phyloP scores from a whole-genome alignment of 2,888 invertebrate species.

The Drosophila dives region DNA sequence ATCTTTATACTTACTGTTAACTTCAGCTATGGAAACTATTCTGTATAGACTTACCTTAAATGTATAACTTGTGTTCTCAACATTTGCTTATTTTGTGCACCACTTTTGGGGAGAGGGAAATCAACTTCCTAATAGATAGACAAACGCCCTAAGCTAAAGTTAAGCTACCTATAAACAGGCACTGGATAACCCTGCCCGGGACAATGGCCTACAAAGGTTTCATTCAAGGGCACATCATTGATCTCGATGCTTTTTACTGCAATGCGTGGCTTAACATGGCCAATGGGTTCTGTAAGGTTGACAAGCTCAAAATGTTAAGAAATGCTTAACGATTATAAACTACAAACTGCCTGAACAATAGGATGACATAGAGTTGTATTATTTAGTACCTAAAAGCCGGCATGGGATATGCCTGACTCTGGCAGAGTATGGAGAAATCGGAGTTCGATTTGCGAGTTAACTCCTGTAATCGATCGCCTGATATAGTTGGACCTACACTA shows the following conservation, averaged over 20 bases:
- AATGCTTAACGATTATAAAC: background rate
- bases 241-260: slow-evolving; percentile 82
- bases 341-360: slow-evolving; percentile 51
- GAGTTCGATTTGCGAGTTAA: slow-evolving; percentile 84
- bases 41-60: slow-evolving; percentile 51
- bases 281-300: slow-evolving; percentile 81
- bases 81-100: slow-evolving; percentile 57
- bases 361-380: background rate
- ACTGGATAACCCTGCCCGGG: slow-evolving; percentile 89
- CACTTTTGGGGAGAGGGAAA: slow-evolving; percentile 26
- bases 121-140: slow-evolving; percentile 31
- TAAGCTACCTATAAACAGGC: slow-evolving; percentile 88
- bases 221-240: slow-evolving; percentile 72
- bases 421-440: slow-evolving; percentile 89
- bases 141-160: slow-evolving; percentile 27
- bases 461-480: slow-evolving; percentile 86
- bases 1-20: slow-evolving; percentile 44
- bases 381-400: slow-evolving; percentile 89
- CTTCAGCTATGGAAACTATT: no score
- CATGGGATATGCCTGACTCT: slow-evolving; percentile 91
- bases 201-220: slow-evolving; percentile 85
- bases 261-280: slow-evolving; percentile 83
- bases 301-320: background rate
- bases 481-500: slow-evolving; percentile 88
- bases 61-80: background rate